Evolutionary conservation across 2,888 invertebrate species (phyloP), one percentile per base, ranked within the genome.

Genomic region (Nymphalis urticae): DNA sequence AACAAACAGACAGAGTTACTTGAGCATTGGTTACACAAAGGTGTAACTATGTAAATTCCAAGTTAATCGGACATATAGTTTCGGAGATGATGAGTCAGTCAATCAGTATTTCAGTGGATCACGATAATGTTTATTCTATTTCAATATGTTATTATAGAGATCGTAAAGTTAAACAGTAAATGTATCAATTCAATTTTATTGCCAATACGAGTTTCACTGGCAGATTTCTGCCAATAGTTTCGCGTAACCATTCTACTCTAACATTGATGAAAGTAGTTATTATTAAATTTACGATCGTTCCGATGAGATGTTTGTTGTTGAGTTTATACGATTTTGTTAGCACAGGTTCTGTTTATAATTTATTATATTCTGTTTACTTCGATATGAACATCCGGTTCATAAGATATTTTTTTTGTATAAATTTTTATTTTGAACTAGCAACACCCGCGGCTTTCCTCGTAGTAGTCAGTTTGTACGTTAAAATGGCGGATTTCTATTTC

Each of bases 181-280:
- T 32, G 21, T 61, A 21, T 48, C 5, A 17, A 66, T 61, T 16
- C 36, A 59, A 48, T 58, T 42, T 50, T 50, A 59, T 32, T 27
- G 19, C 27, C 60, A 32, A 48, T 61, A 48, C 27, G 19, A 48
- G 53, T 61, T 66, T 66, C 19, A 66, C 24, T 19, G 17, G 16
- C 56, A 50, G 27, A 48, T 48, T 48, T 1, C 32, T 54, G 66
- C 66, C 66, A 66, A 66, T 54, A 66, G 56, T 48, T 21, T 47
- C 19, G 17, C 32, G 48, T 19, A 56, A 51, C 13, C n/a, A 32
- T 56, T n/a, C 6, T 48, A 24, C 8, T 19, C 21, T 60, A 6
- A 17, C 8, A 48, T 47, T 48, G 24, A 24, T 47, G 19, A 13
- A 17, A 24, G 36, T 42, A 42, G 19, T 60, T 60, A 60, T 60